Evolutionary conservation across 1,140 invertebrate species (phyloP).

Genomic region (Geopemphigus sp.): DNA sequence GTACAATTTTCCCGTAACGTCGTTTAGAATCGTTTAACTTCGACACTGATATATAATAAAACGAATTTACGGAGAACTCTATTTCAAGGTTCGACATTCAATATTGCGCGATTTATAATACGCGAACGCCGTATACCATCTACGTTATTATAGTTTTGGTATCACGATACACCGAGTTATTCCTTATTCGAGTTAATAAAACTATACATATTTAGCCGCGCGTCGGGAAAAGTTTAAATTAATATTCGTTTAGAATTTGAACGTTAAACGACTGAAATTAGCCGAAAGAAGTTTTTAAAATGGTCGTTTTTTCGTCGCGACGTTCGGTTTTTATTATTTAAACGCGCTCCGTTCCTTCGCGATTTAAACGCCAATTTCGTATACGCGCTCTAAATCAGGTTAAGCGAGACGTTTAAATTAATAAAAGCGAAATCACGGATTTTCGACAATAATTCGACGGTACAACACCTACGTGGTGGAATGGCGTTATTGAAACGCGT

Average conservation of each 20-base stretch:
- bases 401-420: too few relatives aligned
- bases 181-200: background rate
- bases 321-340: too few relatives aligned
- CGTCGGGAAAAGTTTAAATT: slow-evolving; percentile 5
- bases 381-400: too few relatives aligned
- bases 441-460: too few relatives aligned
- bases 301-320: background rate
- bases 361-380: too few relatives aligned
- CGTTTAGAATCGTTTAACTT: background rate
- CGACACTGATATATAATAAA: background rate
- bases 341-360: too few relatives aligned
- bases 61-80: background rate
- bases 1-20: background rate
- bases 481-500: too few relatives aligned
- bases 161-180: background rate
- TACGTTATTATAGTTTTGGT: background rate
- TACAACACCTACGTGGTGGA: too few relatives aligned
- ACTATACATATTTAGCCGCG: background rate
- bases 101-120: background rate
- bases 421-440: too few relatives aligned
- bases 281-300: background rate
- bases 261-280: too few relatives aligned
- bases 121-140: background rate
- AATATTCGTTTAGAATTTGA: background rate
- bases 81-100: background rate